A percentile compares a stretch with the other conserved stretches of the same genome.
Conservation (phyloP, 2,113 vertebrate species). For the human region GRCh38 chr15:39778501-39779000, state of each 20-base stretch:
- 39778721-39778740: neutral
- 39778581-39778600: slow-evolving; percentile 36
- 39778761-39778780: neutral
- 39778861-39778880: neutral
- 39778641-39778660: neutral
- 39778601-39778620: neutral
- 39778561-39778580: neutral
- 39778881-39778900: neutral
- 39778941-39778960: neutral
- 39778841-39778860: slow-evolving; percentile 48
- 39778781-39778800: neutral
- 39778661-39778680: neutral
- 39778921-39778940: neutral
- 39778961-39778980: neutral
- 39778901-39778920: neutral
- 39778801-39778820: neutral
- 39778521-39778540: neutral
- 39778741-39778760: neutral
- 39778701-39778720: neutral
- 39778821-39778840: neutral
- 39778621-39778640: neutral
- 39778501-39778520: neutral
- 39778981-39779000: neutral
- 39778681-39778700: neutral
- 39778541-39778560: neutral